Evolutionary conservation across 2,113 vertebrate genomes (phyloP).

Genomic region (Ginglymostoma cirratum): DNA sequence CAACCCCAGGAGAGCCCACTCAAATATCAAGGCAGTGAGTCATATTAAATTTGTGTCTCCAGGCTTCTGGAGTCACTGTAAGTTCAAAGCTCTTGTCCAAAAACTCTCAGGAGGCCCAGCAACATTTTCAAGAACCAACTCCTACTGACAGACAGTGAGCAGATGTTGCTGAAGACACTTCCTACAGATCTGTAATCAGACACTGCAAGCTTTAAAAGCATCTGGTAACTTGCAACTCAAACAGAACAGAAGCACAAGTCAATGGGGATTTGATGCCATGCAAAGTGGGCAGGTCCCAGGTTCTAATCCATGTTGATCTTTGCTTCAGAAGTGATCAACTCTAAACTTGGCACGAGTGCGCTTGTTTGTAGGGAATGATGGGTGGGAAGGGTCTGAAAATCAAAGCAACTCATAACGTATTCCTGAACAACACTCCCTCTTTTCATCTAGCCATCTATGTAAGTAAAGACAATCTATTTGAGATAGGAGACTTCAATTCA

Average conservation of each 20-base stretch:
- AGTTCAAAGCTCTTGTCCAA: constrained; percentile 7
- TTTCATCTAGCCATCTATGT: neutral
- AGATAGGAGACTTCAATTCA: neutral
- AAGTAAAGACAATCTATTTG: neutral
- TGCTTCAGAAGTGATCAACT: neutral
- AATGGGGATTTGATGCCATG: neutral
- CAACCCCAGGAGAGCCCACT: neutral
- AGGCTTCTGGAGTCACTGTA: neutral
- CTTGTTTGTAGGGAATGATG: neutral
- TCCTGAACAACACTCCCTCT: neutral
- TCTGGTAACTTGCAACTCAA: neutral
- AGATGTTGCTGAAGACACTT: constrained; percentile 30
- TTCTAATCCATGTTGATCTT: neutral
- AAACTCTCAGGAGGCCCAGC: neutral
- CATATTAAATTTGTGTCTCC: constrained; percentile 9
- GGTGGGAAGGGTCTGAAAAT: neutral
- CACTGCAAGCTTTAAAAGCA: neutral
- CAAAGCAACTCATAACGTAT: neutral
- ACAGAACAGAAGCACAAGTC: neutral
- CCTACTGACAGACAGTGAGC: neutral
- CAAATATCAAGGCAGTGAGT: constrained; percentile 32
- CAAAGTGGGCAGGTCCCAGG: neutral
- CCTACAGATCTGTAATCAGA: constrained; percentile 12
- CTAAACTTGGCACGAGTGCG: neutral
- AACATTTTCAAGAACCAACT: neutral